Evolutionary conservation across 2,888 invertebrate genomes (phyloP), one percentile per base, ranked within the genome.

Genomic region (Congeria kusceri): DNA sequence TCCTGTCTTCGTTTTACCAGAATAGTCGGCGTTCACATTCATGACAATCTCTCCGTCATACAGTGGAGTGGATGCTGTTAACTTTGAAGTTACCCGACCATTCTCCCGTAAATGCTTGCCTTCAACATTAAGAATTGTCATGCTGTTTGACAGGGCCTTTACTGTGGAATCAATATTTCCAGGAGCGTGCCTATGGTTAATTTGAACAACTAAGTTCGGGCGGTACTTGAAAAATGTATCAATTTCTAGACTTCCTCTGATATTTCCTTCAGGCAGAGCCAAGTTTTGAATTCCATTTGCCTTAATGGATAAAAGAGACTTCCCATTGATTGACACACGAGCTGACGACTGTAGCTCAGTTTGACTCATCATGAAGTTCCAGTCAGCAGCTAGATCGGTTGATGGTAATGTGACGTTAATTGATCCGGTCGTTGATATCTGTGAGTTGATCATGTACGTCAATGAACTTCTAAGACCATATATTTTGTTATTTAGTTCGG

Each of bases 311-410:
- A n/a, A n/a, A 20, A 79, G 66, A 20, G 67, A 71, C 23, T 77
- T 72, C 20, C 83, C 80, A 9, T 72, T 83, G 74, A 83, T 84
- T 5, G 78, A 76, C 3, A 82, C 74, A 27, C 80, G 83, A 0
- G 86, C 25, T 15, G 66, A 57, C 3, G 87, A 74, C 32, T 65
- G 74, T 27, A 88, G 72, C 58, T 84, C 75, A 23, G 67, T 72
- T 0, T 62, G 58, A 9, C 85, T 77, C 65, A 82, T 84, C 11
- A 65, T 69, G 70, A 89, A 89, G 57, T 83, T 61, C 91, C 91
- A 90, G 5, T 46, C 80, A 11, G 85, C 70, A 32, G 58, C 67
- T 11, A 87, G 29, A 7, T 61, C 70, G n/a, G 80, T 75, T 46
- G 74, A 61, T 64, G 89, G 88, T 18, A 81, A 72, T n/a, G 44